These are phyloP conservation scores for Girardia tigrina DNA, from an alignment of 2,888 invertebrate genomes.

Conservation along the genomic window DNA sequence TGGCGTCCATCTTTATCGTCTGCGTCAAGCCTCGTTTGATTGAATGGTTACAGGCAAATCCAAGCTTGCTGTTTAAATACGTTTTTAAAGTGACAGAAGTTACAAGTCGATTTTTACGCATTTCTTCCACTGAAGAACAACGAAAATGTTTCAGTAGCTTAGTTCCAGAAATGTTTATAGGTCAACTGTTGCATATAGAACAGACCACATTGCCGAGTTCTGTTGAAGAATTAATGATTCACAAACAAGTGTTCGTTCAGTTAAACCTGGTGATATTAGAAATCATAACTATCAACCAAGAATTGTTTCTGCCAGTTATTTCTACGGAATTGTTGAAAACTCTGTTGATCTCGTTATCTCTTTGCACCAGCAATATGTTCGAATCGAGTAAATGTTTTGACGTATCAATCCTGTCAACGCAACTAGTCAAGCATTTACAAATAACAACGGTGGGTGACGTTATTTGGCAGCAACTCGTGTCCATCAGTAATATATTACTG, in stretches of 20 bases:
- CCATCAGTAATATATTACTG: neutral
- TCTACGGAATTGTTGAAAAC: neutral
- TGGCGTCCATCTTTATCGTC: neutral
- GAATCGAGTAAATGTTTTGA: neutral
- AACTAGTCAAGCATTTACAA: neutral
- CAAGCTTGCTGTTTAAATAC: neutral
- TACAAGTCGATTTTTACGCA: neutral
- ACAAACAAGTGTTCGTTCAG: neutral
- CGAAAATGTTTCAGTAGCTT: conserved; percentile 6
- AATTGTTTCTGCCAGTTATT: neutral
- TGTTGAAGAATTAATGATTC: neutral
- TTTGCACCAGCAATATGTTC: neutral
- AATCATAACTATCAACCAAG: neutral
- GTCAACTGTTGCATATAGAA: neutral
- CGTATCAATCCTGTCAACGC: neutral
- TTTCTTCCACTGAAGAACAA: neutral
- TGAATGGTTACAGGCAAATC: neutral
- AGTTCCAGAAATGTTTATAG: neutral
- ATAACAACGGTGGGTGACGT: neutral
- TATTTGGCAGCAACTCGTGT: neutral
- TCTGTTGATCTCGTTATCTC: neutral
- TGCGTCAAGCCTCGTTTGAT: neutral
- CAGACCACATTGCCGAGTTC: neutral
- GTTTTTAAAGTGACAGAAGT: neutral
- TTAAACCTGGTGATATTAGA: neutral